Conservation (phyloP, 2,113 vertebrate species). For the Zapornia atra region DNA sequence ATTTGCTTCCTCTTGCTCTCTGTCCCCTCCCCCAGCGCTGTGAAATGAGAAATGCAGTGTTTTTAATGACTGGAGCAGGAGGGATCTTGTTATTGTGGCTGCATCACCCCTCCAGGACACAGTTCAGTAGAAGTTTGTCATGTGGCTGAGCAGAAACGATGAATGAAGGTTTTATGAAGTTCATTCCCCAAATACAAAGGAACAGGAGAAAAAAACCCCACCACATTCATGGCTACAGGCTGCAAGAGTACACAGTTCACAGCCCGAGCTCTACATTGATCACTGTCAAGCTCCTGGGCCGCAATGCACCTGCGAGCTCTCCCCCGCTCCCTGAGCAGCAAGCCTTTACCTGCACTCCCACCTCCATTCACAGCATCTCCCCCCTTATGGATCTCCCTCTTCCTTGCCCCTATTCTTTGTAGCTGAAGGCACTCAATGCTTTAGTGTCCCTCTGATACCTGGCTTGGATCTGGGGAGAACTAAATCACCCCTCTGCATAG, state of each 20-base stretch:
- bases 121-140: conserved; percentile 68
- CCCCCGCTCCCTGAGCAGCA: neutral
- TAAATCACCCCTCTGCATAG: neutral
- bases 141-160: conserved; percentile 56
- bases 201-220: neutral
- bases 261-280: conserved; percentile 45
- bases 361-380: neutral
- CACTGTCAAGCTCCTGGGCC: conserved; percentile 39
- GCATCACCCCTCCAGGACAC: conserved; percentile 62
- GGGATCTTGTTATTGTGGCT: conserved; percentile 60
- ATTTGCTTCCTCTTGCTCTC: neutral
- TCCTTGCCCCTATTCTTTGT: neutral
- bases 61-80: conserved; percentile 56
- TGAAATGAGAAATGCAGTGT: conserved; percentile 50
- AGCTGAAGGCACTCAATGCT: neutral
- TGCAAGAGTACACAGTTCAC: conserved; percentile 31
- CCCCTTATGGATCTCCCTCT: neutral
- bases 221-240: conserved; percentile 51
- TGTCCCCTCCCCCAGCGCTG: conserved; percentile 15
- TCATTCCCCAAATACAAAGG: conserved; percentile 66
- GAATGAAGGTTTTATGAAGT: conserved; percentile 67
- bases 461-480: neutral
- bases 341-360: conserved; percentile 46
- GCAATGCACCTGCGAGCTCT: conserved; percentile 36
- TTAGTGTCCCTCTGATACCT: neutral